These are phyloP conservation scores for Thomomys bottae DNA, from an alignment of 2,113 vertebrate species.

Conservation along the genomic window DNA sequence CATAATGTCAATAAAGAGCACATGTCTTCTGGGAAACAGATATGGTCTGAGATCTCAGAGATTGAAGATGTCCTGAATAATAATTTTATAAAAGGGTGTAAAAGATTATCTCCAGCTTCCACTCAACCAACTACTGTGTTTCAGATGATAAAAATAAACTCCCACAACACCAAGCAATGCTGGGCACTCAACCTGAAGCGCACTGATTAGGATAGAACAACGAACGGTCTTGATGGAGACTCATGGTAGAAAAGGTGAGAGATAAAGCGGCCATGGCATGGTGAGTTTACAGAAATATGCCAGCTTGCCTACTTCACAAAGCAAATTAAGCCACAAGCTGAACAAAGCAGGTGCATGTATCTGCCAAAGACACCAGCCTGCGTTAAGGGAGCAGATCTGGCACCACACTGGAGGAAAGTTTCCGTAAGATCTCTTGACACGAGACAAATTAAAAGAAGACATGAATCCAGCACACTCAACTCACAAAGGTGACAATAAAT, in stretches of 20 bases:
- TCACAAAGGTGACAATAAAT: too few relatives aligned
- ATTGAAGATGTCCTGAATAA: too few relatives aligned
- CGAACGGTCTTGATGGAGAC: neutral
- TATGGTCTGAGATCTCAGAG: too few relatives aligned
- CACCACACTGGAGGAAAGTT: accelerated
- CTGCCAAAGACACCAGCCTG: neutral
- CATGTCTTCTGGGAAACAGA: too few relatives aligned
- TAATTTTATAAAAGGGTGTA: too few relatives aligned
- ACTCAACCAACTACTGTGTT: neutral
- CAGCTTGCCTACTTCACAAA: neutral
- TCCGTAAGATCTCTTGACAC: neutral
- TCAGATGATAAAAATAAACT: neutral
- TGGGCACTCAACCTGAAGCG: neutral
- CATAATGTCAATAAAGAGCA: too few relatives aligned
- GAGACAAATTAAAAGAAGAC: neutral
- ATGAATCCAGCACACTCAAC: neutral
- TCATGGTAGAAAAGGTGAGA: neutral
- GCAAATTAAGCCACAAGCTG: neutral
- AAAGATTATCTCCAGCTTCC: too few relatives aligned
- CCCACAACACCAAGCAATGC: neutral
- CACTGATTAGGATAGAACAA: too few relatives aligned
- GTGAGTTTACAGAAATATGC: neutral
- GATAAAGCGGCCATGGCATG: neutral
- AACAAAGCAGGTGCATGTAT: neutral
- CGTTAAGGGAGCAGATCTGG: neutral